A percentile compares a stretch with the other conserved stretches of the same genome.
These are phyloP conservation scores for Spodoptera litura DNA, from an alignment of 1,140 invertebrate species.

Conservation along the genomic window DNA sequence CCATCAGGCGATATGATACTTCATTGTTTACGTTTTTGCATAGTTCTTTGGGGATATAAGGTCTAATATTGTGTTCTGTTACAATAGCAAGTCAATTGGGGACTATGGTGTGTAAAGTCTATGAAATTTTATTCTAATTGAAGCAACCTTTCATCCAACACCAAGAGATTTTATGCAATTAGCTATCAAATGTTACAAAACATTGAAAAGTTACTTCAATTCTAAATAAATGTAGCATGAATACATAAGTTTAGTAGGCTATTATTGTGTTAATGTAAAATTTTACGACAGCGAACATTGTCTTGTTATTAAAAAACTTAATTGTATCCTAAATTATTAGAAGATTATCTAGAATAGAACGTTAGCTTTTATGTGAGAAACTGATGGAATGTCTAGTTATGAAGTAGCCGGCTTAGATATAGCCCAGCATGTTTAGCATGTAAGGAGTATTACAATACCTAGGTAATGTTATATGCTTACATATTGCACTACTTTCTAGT, in stretches of 20 bases:
- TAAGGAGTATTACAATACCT: constrained; percentile 46
- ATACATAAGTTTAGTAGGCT: constrained; percentile 9
- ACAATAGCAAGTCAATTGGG: too few species aligned
- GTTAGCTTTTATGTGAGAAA: background rate
- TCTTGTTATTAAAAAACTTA: too few species aligned
- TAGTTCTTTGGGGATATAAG: too few species aligned
- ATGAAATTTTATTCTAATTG: background rate
- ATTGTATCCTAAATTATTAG: background rate
- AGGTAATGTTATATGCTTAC: constrained; percentile 42
- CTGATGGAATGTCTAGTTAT: constrained; percentile 25
- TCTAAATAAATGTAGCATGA: constrained; percentile 33
- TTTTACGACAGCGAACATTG: too few species aligned
- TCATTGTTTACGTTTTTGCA: too few species aligned
- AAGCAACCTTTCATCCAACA: background rate
- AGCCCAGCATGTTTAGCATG: constrained; percentile 53
- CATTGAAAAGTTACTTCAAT: constrained; percentile 15
- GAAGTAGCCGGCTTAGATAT: constrained; percentile 38
- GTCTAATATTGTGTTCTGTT: too few species aligned
- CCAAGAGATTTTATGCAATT: too few species aligned
- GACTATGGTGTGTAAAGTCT: background rate
- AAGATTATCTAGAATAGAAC: background rate
- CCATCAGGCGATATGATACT: too few species aligned
- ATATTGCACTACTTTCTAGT: constrained; percentile 40
- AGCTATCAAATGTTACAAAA: background rate
- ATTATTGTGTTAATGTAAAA: background rate